These are phyloP conservation scores for Strigamia transsilvanica DNA, from an alignment of 2,888 invertebrate genomes.

Conservation along the genomic window DNA sequence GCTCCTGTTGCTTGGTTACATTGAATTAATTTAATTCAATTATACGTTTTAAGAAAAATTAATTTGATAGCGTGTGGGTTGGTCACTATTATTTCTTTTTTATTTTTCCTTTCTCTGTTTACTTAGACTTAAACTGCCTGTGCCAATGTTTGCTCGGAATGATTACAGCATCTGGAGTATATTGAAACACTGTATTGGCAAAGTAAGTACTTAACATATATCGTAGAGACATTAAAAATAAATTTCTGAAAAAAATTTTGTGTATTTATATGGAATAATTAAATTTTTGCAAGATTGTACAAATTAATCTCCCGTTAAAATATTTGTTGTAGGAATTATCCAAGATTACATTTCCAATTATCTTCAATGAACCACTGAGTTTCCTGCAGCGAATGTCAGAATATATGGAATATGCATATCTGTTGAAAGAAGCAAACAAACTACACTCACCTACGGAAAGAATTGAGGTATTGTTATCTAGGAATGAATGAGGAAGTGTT, in stretches of 20 bases:
- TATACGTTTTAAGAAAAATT: too few relatives aligned
- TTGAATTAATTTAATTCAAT: background rate
- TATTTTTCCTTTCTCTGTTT: conserved; percentile 13
- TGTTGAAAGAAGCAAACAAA: conserved; percentile 78
- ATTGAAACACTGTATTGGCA: conserved; percentile 83
- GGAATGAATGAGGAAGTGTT: too few relatives aligned
- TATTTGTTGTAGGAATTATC: conserved; percentile 78
- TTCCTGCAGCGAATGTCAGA: conserved; percentile 94
- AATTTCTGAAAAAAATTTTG: background rate
- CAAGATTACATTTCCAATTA: conserved; percentile 96
- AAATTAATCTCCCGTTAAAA: too few relatives aligned
- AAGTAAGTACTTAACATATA: conserved; percentile 60
- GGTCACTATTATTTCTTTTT: background rate
- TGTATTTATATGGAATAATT: background rate
- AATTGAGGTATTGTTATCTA: conserved; percentile 72
- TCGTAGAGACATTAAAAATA: background rate
- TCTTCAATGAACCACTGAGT: conserved; percentile 94
- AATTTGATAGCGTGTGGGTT: too few relatives aligned
- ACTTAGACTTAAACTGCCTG: conserved; percentile 63
- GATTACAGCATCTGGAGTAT: conserved; percentile 91
- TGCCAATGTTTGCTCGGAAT: conserved; percentile 68
- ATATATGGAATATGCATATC: conserved; percentile 87
- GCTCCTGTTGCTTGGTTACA: conserved; percentile 1
- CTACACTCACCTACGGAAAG: conserved; percentile 82
- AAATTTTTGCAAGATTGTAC: too few relatives aligned